Evolutionary conservation across 2,113 vertebrate species (phyloP).

Genomic region (Sebastes fasciatus): DNA sequence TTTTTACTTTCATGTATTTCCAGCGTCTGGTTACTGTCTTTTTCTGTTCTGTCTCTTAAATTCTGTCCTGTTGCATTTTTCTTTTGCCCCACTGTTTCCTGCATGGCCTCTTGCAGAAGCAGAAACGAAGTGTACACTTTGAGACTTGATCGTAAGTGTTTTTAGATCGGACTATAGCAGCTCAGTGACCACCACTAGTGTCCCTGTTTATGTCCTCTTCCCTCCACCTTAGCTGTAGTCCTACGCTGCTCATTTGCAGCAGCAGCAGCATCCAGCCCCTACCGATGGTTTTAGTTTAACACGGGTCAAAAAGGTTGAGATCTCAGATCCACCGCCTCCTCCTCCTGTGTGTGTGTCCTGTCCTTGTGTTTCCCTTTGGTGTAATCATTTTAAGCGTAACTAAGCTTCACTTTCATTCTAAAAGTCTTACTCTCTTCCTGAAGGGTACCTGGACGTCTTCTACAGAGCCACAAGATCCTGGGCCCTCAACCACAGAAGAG

Average conservation of each 20-base stretch:
- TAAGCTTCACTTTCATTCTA: not conserved
- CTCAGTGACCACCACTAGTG: not conserved
- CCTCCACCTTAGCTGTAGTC: slow-evolving; percentile 14
- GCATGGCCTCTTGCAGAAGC: slow-evolving; percentile 83
- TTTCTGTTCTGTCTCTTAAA: slow-evolving; percentile 54
- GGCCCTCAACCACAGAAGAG: slow-evolving; percentile 37
- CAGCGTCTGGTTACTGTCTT: slow-evolving; percentile 18
- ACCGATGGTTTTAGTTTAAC: not conserved
- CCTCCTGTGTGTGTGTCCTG: not conserved
- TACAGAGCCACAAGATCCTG: slow-evolving; percentile 59
- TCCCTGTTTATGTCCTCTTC: slow-evolving; percentile 5
- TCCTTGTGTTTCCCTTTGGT: slow-evolving; percentile 2
- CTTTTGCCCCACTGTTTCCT: slow-evolving; percentile 64
- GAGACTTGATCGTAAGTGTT: slow-evolving; percentile 85
- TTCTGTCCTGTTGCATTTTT: slow-evolving; percentile 60
- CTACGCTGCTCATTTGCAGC: not conserved
- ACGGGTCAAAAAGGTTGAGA: not conserved
- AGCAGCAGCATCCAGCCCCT: not conserved
- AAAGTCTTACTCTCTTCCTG: slow-evolving; percentile 11
- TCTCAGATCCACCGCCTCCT: not conserved
- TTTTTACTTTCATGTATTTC: slow-evolving; percentile 48
- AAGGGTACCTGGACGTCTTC: slow-evolving; percentile 73
- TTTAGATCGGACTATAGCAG: slow-evolving; percentile 6
- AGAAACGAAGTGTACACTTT: slow-evolving; percentile 85
- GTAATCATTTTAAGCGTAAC: not conserved